Base-by-base conservation (phyloP, 2,113 vertebrate species). In the Phaethornis superciliosus region DNA sequence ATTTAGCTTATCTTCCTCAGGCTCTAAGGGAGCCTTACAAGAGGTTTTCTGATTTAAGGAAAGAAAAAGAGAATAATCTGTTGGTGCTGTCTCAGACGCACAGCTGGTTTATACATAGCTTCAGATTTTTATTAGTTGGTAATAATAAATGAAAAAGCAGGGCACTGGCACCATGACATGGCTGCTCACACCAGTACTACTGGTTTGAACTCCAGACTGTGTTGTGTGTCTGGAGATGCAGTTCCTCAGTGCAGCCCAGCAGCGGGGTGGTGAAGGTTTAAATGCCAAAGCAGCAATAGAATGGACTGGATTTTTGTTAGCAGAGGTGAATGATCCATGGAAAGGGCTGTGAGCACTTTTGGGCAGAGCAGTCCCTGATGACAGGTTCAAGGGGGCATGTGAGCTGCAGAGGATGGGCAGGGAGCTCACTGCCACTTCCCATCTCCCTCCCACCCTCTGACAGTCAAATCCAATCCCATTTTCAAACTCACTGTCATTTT, bases 211-310 rank as follows among this genome's bases (percentile, higher is more conserved):
- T n/a, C 13, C 20, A 20, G 15, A 32, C 74, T 42, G 49, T 52
- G 59, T 33, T 72, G 37, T 54, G 16, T 2, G 1, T 19, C 20
- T 56, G 3, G 4, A 35, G 40, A 4, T 35, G 21, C 0, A 5
- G 60, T 4, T 71, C 26, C 58, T 63, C 4, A 2, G 40, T 58
- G 44, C 26, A 47, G 21, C 15, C 63, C 71, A 30, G 37, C 2
- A 5, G 52, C 37, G 2, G 2, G 26, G 26, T 23, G 14, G 28
- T 15, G 19, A 35, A 49, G 6, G n/a, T 56, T 56, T 44, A 60
- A 83, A 65, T 35, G 40, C 32, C 78, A 81, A 49, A 65, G 15
- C 18, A 51, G 5, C 18, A 18, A 12, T 17, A 42, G 47, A 35
- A 67, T 22, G 44, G 55, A 15, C 21, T 0, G 2, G 13, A 47